Conservation (phyloP, 2,888 invertebrate species). For the Pandemis cinnamomeana region DNA sequence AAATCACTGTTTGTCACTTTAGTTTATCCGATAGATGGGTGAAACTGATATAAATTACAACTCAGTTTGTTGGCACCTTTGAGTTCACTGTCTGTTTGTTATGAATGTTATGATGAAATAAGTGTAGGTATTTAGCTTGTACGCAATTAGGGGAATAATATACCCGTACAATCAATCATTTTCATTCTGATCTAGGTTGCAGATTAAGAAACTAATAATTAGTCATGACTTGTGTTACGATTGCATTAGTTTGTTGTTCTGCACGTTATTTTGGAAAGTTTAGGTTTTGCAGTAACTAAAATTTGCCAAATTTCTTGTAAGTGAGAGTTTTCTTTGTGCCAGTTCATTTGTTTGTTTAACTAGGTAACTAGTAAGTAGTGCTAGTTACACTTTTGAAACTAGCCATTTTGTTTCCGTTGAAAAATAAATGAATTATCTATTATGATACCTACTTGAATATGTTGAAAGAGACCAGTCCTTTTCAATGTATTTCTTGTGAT, state of each 20-base stretch:
- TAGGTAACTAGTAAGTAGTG: too few relatives aligned
- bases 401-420: too few relatives aligned
- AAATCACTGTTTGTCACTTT: constrained; percentile 8
- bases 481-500: too few relatives aligned
- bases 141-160: background rate
- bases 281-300: too few relatives aligned
- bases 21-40: constrained; percentile 16
- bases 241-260: background rate
- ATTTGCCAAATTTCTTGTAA: too few relatives aligned
- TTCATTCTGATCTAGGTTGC: background rate
- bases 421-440: too few relatives aligned
- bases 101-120: constrained; percentile 7
- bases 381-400: too few relatives aligned
- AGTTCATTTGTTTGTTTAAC: too few relatives aligned
- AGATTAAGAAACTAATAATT: background rate
- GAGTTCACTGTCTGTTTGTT: background rate
- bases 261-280: too few relatives aligned
- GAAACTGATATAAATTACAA: constrained; percentile 1
- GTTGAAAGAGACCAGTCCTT: too few relatives aligned
- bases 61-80: background rate
- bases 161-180: background rate
- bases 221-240: background rate
- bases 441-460: too few relatives aligned
- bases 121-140: background rate
- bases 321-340: too few relatives aligned